A percentile compares a stretch with the other conserved stretches of the same genome.
Evolutionary conservation across 2,888 invertebrate genomes (phyloP).

Genomic region (Heterodera filipjevi): DNA sequence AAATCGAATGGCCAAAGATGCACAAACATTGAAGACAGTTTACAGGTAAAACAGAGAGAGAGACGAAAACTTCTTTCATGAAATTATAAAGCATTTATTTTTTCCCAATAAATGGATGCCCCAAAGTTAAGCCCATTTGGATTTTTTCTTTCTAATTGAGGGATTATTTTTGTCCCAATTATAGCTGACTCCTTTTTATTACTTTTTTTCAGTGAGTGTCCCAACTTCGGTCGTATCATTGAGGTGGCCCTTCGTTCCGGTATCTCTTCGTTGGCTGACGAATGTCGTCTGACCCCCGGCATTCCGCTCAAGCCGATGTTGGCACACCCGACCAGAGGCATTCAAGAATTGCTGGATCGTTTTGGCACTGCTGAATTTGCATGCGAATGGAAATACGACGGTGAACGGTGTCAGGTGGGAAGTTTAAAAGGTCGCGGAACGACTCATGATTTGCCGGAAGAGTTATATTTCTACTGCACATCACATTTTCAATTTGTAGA

Average conservation of each 20-base stretch:
- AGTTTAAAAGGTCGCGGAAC: not conserved
- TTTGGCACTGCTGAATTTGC: slow-evolving; percentile 85
- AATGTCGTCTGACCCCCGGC: slow-evolving; percentile 82
- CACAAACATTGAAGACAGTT: slow-evolving; percentile 83
- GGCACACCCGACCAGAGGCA: slow-evolving; percentile 94
- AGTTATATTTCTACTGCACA: too few relatives aligned
- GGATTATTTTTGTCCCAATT: too few relatives aligned
- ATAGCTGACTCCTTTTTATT: too few relatives aligned
- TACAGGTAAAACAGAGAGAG: slow-evolving; percentile 76
- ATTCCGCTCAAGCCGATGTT: slow-evolving; percentile 97
- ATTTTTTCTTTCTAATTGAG: too few relatives aligned
- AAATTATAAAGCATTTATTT: too few relatives aligned
- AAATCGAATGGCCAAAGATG: slow-evolving; percentile 76
- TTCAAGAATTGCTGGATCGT: slow-evolving; percentile 71
- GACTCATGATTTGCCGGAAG: too few relatives aligned
- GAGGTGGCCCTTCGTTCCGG: slow-evolving; percentile 80
- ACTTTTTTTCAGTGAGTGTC: slow-evolving; percentile 79
- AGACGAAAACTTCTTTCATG: too few relatives aligned
- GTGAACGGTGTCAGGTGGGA: slow-evolving; percentile 88
- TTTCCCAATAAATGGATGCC: too few relatives aligned
- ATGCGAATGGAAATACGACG: slow-evolving; percentile 99
- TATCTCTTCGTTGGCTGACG: slow-evolving; percentile 75
- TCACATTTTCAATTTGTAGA: slow-evolving; percentile 68
- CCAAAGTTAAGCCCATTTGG: too few relatives aligned
- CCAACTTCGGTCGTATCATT: slow-evolving; percentile 85